Evolutionary conservation across 2,888 invertebrate genomes (phyloP).

Genomic region (Drosophila multiciliata): DNA sequence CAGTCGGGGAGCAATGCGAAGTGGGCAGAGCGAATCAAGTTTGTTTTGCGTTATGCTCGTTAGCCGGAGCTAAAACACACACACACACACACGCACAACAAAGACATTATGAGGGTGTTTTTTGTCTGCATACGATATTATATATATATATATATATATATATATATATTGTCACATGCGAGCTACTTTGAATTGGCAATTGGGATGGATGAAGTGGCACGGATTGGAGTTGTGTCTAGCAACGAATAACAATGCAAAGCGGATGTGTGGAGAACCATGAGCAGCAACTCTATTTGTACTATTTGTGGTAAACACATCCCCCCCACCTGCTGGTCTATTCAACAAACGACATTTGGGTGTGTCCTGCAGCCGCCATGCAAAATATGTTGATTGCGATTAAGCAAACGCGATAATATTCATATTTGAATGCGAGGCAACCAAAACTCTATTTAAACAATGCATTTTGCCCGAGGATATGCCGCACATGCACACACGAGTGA

Average conservation of each 20-base stretch:
- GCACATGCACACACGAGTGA: conserved; percentile 27
- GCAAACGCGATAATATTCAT: conserved; percentile 80
- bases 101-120: conserved; percentile 65
- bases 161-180: conserved; percentile 49
- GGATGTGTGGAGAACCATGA: conserved; percentile 40
- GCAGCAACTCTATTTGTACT: conserved; percentile 12
- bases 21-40: conserved; percentile 62
- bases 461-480: conserved; percentile 61
- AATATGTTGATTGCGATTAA: conserved; percentile 75
- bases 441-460: conserved; percentile 82
- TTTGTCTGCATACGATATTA: conserved; percentile 62
- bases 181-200: conserved; percentile 31
- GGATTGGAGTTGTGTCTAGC: conserved; percentile 3
- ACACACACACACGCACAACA: conserved; percentile 4
- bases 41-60: conserved; percentile 62
- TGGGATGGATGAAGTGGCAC: conserved; percentile 35
- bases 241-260: conserved; percentile 47
- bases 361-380: conserved; percentile 41
- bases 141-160: too few relatives aligned
- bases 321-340: background rate
- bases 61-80: conserved; percentile 27
- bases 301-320: background rate
- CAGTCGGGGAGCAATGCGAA: conserved; percentile 25
- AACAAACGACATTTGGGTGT: conserved; percentile 51
- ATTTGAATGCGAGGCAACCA: conserved; percentile 67